These are phyloP conservation scores for Nebria salina DNA, from an alignment of 2,888 invertebrate species.

Conservation along the genomic window DNA sequence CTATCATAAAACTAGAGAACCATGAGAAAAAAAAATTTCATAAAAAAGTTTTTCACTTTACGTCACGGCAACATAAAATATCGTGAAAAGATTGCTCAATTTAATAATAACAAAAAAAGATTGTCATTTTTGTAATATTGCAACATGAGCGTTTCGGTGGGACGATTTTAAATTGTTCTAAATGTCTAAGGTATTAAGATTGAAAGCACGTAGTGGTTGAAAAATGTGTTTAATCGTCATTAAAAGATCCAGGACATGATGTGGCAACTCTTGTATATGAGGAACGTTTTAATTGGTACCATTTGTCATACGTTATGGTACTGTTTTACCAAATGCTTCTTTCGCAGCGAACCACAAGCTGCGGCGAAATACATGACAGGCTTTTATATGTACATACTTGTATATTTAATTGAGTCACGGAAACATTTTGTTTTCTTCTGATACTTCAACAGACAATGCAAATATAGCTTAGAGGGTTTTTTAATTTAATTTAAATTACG, in stretches of 20 bases:
- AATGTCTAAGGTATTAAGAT: neutral
- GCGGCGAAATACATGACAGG: neutral
- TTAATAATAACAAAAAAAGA: too few relatives aligned
- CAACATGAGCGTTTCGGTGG: too few relatives aligned
- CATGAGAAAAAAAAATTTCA: neutral
- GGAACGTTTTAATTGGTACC: conserved; percentile 12
- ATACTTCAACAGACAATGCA: conserved; percentile 3
- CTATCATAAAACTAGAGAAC: conserved; percentile 10
- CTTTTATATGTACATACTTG: neutral
- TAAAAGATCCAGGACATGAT: conserved; percentile 9
- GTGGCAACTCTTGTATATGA: conserved; percentile 6
- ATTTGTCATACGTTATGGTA: conserved; percentile 7
- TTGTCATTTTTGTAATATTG: too few relatives aligned
- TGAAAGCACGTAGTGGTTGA: neutral
- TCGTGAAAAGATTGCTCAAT: neutral
- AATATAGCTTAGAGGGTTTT: neutral
- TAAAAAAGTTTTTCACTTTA: neutral
- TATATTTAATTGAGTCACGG: conserved; percentile 7
- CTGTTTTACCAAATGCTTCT: neutral
- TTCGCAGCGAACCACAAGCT: neutral
- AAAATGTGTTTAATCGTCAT: conserved; percentile 8
- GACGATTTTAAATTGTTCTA: too few relatives aligned
- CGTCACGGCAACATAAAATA: neutral
- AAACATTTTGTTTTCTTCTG: neutral
- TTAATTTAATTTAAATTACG: neutral